These are phyloP conservation scores for Agrotis segetum DNA, from an alignment of 2,888 invertebrate genomes.

Conservation along the genomic window DNA sequence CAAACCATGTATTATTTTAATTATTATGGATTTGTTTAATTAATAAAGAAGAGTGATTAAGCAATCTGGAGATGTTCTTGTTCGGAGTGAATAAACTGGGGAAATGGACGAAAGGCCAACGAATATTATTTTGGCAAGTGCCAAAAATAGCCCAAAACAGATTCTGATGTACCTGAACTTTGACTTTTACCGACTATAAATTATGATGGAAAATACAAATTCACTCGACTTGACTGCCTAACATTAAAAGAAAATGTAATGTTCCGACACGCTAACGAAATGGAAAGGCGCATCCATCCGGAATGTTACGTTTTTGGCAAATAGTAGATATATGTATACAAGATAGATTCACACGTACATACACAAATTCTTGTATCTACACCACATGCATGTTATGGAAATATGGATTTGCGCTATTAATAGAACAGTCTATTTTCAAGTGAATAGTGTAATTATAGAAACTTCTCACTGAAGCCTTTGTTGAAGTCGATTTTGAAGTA, in stretches of 20 bases:
- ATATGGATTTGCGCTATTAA: conserved; percentile 36
- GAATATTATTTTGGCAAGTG: too few species aligned
- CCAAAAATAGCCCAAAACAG: too few species aligned
- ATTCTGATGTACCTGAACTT: too few species aligned
- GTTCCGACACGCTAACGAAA: conserved; percentile 56
- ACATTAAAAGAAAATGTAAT: neutral
- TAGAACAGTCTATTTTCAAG: conserved; percentile 33
- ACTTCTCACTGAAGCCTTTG: neutral
- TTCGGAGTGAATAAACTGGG: too few species aligned
- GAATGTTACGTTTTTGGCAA: conserved; percentile 76
- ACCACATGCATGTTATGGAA: conserved; percentile 19
- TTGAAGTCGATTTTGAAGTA: neutral
- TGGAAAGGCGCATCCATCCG: conserved; percentile 68
- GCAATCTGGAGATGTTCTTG: too few species aligned
- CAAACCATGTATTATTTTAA: too few species aligned
- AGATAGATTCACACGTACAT: conserved; percentile 19
- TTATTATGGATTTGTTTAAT: too few species aligned
- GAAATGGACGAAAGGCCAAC: too few species aligned
- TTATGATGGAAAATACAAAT: too few species aligned
- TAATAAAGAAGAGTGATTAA: too few species aligned
- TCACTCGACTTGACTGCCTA: neutral
- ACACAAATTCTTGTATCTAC: neutral
- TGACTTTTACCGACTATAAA: too few species aligned
- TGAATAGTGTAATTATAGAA: conserved; percentile 1
- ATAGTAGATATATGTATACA: conserved; percentile 63